Conservation (phyloP, 2,797 vertebrate genomes). For the Eulemur coronatus region DNA sequence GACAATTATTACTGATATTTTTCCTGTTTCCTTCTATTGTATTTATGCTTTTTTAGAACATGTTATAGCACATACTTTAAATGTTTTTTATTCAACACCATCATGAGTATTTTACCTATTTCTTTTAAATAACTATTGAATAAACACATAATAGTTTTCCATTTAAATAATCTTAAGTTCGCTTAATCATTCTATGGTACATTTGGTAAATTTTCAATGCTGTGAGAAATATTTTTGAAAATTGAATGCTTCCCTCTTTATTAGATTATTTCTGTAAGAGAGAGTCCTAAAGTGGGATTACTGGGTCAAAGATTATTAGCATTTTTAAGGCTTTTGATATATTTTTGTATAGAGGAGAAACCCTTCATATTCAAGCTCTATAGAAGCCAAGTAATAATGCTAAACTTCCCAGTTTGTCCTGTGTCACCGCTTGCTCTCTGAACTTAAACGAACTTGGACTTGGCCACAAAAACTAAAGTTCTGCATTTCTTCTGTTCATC, state of each 20-base stretch:
- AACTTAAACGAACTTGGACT: not conserved
- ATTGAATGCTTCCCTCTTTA: not conserved
- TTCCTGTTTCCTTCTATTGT: not conserved
- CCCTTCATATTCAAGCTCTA: not conserved
- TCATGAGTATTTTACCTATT: not conserved
- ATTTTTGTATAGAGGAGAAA: not conserved
- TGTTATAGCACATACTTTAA: not conserved
- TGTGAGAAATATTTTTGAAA: constrained; percentile 30
- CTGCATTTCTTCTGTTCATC: not conserved
- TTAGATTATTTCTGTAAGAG: constrained; percentile 3
- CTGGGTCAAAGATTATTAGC: not conserved
- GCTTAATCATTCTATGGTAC: not conserved
- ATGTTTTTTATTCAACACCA: not conserved
- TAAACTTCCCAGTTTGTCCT: not conserved
- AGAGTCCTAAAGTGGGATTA: not conserved
- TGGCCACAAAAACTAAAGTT: not conserved
- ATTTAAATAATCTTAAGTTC: not conserved
- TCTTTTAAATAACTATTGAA: not conserved
- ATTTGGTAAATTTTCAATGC: not conserved
- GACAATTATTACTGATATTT: not conserved
- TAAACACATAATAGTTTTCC: not conserved
- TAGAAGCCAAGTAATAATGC: not conserved
- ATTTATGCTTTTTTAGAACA: not conserved
- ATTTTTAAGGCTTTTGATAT: not conserved
- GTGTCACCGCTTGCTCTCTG: not conserved